These are phyloP conservation scores for Stigmatopora argus DNA, from an alignment of 2,113 vertebrate genomes.

Conservation along the genomic window DNA sequence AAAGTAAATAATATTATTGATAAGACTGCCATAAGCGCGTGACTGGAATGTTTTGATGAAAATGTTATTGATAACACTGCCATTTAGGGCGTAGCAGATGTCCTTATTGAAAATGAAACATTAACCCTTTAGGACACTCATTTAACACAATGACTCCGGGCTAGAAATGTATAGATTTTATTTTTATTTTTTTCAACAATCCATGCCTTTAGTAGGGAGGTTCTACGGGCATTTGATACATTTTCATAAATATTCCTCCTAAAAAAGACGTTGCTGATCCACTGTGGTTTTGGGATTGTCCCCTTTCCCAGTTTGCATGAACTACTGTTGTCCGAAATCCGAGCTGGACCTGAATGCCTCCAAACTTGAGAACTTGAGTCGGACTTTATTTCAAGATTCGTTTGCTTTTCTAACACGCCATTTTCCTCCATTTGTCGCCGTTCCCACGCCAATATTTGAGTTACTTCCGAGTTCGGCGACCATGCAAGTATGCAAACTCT, in stretches of 20 bases:
- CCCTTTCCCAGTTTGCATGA: background rate
- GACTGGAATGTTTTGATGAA: too few relatives aligned
- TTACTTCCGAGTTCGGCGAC: background rate
- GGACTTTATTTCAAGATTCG: background rate
- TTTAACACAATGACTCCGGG: too few relatives aligned
- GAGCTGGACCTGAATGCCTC: constrained; percentile 25
- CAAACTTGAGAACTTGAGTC: constrained; percentile 8
- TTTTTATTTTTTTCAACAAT: too few relatives aligned
- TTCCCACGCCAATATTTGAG: accelerated
- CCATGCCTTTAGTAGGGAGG: too few relatives aligned
- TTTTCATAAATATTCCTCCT: background rate
- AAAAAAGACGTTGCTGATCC: background rate
- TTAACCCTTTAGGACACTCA: too few relatives aligned
- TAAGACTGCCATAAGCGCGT: too few relatives aligned
- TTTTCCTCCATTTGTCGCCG: background rate
- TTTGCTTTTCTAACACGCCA: background rate
- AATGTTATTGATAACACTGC: too few relatives aligned
- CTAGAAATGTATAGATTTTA: too few relatives aligned
- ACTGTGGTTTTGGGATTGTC: background rate
- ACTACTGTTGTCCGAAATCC: background rate
- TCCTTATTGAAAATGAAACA: too few relatives aligned
- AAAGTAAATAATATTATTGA: too few relatives aligned
- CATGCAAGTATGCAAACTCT: constrained; percentile 10
- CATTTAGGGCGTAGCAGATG: too few relatives aligned
- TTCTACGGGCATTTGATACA: too few relatives aligned